Evolutionary conservation across 2,797 vertebrate species (phyloP).

Genomic region (Sus cebifrons): DNA sequence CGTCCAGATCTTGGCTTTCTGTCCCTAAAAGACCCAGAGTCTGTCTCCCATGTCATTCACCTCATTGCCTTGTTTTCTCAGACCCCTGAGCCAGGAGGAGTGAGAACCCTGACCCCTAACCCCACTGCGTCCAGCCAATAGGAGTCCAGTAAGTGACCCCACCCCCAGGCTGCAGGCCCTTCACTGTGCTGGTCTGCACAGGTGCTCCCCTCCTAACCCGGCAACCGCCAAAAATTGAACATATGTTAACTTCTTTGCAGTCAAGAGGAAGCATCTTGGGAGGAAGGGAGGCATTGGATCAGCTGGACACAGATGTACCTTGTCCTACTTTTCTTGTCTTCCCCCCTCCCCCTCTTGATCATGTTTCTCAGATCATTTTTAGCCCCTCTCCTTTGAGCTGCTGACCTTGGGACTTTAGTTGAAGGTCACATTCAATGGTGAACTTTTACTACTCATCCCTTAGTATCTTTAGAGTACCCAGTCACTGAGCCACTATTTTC

Average conservation of each 20-base stretch:
- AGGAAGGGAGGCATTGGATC: neutral
- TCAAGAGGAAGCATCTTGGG: neutral
- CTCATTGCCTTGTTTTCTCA: conserved; percentile 76
- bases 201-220: neutral
- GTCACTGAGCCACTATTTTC: conserved; percentile 11
- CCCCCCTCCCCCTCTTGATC: neutral
- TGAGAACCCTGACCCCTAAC: conserved; percentile 76
- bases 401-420: conserved; percentile 73
- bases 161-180: neutral
- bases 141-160: conserved; percentile 80
- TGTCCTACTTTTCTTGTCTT: neutral
- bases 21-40: conserved; percentile 58
- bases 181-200: neutral
- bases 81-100: conserved; percentile 71
- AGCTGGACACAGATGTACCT: neutral
- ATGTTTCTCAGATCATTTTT: conserved; percentile 62
- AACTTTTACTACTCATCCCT: neutral
- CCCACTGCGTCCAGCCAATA: conserved; percentile 71
- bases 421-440: conserved; percentile 71
- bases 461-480: conserved; percentile 2
- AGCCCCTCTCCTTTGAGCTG: conserved; percentile 67
- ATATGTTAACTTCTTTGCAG: neutral
- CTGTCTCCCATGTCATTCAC: conserved; percentile 75
- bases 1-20: conserved; percentile 57
- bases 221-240: neutral